Evolutionary conservation across 2,113 vertebrate species (phyloP), one percentile per base, ranked within the genome.

Genomic region (Carettochelys insculpta): DNA sequence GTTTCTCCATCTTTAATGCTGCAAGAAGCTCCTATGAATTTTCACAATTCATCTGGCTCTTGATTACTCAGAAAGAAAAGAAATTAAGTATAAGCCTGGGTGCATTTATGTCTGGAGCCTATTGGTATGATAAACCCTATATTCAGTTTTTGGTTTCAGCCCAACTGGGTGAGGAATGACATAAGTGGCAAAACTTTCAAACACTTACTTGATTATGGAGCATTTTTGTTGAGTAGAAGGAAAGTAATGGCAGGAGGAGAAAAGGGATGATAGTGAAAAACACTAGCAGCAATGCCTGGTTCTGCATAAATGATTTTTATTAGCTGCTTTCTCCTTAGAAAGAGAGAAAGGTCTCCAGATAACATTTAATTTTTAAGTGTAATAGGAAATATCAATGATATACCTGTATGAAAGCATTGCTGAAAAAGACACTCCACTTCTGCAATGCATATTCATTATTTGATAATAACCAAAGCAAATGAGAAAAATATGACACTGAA

Each of bases 381-480:
- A 95, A 94, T 68, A 93, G n/a, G 80, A 94, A 90, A 24, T 92
- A 76, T 94, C 94, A 96, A 9, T 82, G 81, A 94, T 54, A 80
- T 76, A 93, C 90, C n/a, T 85, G 12, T n/a, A 94, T 80, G 95
- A 94, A 95, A 90, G 34, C 11, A 73, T 17, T 77, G 24, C 41
- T 86, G 79, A 88, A 95, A 93, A 94, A 83, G 16, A 87, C 34
- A 81, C 52, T 86, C 5, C 7, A 52, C 52, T 25, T 29, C 78
- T 88, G 54, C 1, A 2, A 58, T 4, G 4, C 38, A 90, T 76
- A 92, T 80, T 71, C 31, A 75, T 29, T 77, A 73, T 68, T 45
- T 53, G 8, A 75, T 77, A 89, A 94, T 11, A 54, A 50, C 92
- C 83, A 47, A 90, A 94, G 50, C 87, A 80, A 82, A 83, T 38